Percentiles rank a stretch among this genome's conserved stretches.
phyloP scores from a whole-genome alignment of 2,113 vertebrate genomes.

The Psilopsiagon aymara region DNA sequence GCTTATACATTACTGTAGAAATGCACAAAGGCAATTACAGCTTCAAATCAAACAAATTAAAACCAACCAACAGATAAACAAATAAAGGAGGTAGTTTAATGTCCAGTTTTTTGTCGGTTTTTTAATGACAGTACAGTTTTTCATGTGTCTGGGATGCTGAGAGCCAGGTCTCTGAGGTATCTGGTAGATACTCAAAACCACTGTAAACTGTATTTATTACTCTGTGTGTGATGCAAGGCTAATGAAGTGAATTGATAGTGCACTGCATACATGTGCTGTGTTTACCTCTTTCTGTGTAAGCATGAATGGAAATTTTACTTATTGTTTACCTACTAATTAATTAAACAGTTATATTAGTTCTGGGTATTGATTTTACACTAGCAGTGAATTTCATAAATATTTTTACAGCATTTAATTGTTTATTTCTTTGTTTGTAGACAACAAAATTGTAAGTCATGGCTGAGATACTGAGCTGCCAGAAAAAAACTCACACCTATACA shows the following conservation, averaged over 20 bases:
- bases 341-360: not conserved
- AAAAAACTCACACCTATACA: not conserved
- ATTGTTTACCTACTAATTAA: constrained; percentile 16
- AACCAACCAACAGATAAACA: no score
- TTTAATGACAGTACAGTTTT: not conserved
- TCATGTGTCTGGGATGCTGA: not conserved
- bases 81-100: not conserved
- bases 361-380: not conserved
- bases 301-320: not conserved
- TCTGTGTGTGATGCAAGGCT: not conserved
- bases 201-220: not conserved
- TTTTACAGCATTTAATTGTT: constrained; percentile 2
- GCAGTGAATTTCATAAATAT: not conserved
- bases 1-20: not conserved
- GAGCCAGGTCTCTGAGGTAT: not conserved
- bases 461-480: not conserved
- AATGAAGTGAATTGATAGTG: not conserved
- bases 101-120: not conserved
- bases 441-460: not conserved
- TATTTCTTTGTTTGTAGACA: not conserved
- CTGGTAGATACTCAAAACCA: not conserved
- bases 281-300: not conserved
- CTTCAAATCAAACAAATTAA: not conserved
- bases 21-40: not conserved
- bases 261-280: not conserved